Evolutionary conservation across 2,888 invertebrate species (phyloP), one percentile per base, ranked within the genome.

Genomic region (Pseudococcus longispinus): DNA sequence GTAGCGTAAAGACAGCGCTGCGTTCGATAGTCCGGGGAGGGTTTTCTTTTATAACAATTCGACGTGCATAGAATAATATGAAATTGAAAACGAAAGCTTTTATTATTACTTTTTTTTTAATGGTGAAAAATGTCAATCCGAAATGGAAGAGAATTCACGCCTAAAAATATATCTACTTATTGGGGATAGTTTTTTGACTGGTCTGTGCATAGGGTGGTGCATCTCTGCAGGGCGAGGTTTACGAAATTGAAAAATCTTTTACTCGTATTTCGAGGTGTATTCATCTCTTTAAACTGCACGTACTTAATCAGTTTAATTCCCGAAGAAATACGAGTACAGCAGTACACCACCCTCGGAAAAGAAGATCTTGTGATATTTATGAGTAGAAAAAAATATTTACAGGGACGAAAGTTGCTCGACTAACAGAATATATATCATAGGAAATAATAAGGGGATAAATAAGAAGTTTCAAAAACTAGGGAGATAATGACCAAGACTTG

Each of bases 51-150:
- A 80, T 80, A 80, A 42, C 77, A 80, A 80, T 80, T 80, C 77
- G 42, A 80, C 77, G 77, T 42, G 77, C 42, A 32, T 42, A 42
- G 77, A 80, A 80, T 42, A 80, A 80, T 80, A 42, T 80, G 5
- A 80, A 80, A 80, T 80, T 42, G 77, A 80, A 80, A 80, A 80
- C 77, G 77, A 80, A 80, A 42, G 77, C 37, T 80, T 37, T 80
- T 80, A 20, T 29, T 42, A 18, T 42, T 77, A 15, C 8, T 74
- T 51, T 42, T 80, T 42, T 80, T 9, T 13, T 80, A 42, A 42
- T 42, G 77, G 29, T 42, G 42, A 80, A 80, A n/a, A 80, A 42
- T 80, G 37, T 80, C 77, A 42, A 37, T 80, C 42, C 8, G 18
- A 37, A 32, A 80, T 80, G 77, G 23, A 60, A 42, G 42, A 42